Base-by-base conservation (phyloP, 2,113 vertebrate species). In the Phaetusa simplex region DNA sequence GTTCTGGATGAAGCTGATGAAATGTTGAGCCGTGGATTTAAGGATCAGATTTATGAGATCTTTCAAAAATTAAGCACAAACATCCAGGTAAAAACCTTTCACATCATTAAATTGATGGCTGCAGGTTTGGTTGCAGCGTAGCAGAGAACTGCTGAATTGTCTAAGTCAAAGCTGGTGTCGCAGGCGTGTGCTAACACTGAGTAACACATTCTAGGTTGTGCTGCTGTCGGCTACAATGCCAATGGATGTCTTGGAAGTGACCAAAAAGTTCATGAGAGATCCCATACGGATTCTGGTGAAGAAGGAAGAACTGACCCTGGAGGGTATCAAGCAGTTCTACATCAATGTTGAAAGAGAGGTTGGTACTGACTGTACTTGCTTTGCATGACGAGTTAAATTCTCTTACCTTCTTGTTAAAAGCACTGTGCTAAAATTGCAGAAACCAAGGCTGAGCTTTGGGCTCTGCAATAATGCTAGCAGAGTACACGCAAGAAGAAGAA, bases 11-110 rank as follows among this genome's bases (percentile, higher is more conserved):
- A 99, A 98, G 99, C 99, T 30, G 99, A 99, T 97, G 99, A 99
- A 97, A 99, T 99, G 99, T 97, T 99, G 98, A 99, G 99, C 96
- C 99, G 99, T 84, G 99, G 99, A 17, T 99, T 99, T 97, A 99
- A 99, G 97, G 99, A 99, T 99, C 99, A 99, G 97, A 99, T 99
- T 91, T 99, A 99, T 95, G 99, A 99, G 95, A 99, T 99, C 98
- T 99, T 99, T 94, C 99, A 99, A 94, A 99, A 99, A 93, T 83
- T 99, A 58, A 99, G 99, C 98, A 99, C 99, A 87, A 99, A 99
- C 97, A 99, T 99, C 96, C 99, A 99, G 98, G 99, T 99, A 97
- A 97, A 97, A 14, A 13, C 13, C 14, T 67, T 66, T 11, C 8
- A 14, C 0, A 0, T 56, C 1, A 6, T 20, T 13, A 10, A n/a